Conservation (phyloP, 1,140 invertebrate genomes). For the Pseudomyrmex gracilis region DNA sequence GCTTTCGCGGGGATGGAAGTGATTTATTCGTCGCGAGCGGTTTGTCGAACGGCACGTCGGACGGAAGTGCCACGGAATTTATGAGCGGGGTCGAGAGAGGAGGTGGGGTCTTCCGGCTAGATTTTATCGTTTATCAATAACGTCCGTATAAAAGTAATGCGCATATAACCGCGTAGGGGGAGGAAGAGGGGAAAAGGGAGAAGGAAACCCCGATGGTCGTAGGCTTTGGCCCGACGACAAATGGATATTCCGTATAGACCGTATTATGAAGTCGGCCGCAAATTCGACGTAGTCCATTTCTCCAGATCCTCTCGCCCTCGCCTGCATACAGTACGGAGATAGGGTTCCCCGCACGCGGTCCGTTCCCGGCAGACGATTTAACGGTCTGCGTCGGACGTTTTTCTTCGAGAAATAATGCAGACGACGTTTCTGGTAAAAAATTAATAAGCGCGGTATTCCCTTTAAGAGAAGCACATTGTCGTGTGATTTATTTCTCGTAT, state of each 20-base stretch:
- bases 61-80: slow-evolving; percentile 78
- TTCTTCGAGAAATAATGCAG: slow-evolving; percentile 55
- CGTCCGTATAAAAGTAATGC: slow-evolving; percentile 74
- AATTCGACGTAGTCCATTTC: slow-evolving; percentile 64
- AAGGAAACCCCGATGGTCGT: slow-evolving; percentile 51
- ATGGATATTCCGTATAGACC: slow-evolving; percentile 74
- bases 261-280: slow-evolving; percentile 69
- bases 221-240: slow-evolving; percentile 68
- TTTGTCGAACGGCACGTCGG: slow-evolving; percentile 79
- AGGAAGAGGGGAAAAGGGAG: not conserved
- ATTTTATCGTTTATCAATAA: slow-evolving; percentile 83
- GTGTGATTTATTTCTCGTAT: slow-evolving; percentile 23
- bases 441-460: slow-evolving; percentile 28
- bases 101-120: slow-evolving; percentile 74
- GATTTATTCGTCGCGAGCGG: slow-evolving; percentile 80
- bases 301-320: slow-evolving; percentile 22
- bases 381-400: slow-evolving; percentile 53
- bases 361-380: slow-evolving; percentile 61
- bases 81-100: slow-evolving; percentile 63
- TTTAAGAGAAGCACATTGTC: not conserved
- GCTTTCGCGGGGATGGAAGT: slow-evolving; percentile 66
- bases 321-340: slow-evolving; percentile 13
- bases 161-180: not conserved
- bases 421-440: slow-evolving; percentile 39
- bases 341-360: slow-evolving; percentile 32